Evolutionary conservation across 1,140 invertebrate species (phyloP).

Genomic region (Mycetomoellerius zeteki): DNA sequence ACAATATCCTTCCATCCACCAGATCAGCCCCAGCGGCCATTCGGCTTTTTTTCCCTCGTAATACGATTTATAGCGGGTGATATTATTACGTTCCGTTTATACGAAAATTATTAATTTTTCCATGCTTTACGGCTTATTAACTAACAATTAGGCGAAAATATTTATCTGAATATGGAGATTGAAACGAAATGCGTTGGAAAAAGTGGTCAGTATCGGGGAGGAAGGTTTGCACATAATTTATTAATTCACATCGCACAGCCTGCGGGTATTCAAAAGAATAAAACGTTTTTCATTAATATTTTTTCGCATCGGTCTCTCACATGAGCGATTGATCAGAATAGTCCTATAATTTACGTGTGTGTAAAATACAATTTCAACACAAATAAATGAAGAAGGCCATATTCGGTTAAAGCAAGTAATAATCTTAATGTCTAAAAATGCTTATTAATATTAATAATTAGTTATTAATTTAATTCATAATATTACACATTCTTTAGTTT

Average conservation of each 20-base stretch:
- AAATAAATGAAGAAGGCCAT: no score
- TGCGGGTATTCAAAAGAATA: constrained; percentile 46
- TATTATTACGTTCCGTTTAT: constrained; percentile 58
- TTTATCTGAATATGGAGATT: constrained; percentile 65
- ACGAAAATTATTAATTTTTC: constrained; percentile 65
- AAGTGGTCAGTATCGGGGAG: constrained; percentile 42
- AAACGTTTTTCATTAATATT: constrained; percentile 40
- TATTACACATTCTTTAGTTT: no score
- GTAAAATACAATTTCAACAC: constrained; percentile 14
- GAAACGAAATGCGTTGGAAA: constrained; percentile 59
- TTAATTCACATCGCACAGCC: constrained; percentile 52
- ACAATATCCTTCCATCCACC: constrained; percentile 34
- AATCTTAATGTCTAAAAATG: no score
- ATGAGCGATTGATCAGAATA: constrained; percentile 21
- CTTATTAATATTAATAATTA: no score
- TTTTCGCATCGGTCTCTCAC: constrained; percentile 23
- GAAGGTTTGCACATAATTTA: constrained; percentile 57
- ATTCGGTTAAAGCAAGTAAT: no score
- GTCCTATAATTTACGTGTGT: neutral
- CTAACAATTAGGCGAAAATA: constrained; percentile 63
- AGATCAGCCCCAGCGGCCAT: constrained; percentile 25
- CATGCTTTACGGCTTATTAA: constrained; percentile 62
- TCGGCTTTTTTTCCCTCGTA: constrained; percentile 39
- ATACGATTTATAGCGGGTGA: constrained; percentile 45
- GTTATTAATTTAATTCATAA: no score